Percentiles rank a stretch among this genome's conserved stretches.
Evolutionary conservation across 2,113 vertebrate species (phyloP).

Genomic region (Heliornis fulica): DNA sequence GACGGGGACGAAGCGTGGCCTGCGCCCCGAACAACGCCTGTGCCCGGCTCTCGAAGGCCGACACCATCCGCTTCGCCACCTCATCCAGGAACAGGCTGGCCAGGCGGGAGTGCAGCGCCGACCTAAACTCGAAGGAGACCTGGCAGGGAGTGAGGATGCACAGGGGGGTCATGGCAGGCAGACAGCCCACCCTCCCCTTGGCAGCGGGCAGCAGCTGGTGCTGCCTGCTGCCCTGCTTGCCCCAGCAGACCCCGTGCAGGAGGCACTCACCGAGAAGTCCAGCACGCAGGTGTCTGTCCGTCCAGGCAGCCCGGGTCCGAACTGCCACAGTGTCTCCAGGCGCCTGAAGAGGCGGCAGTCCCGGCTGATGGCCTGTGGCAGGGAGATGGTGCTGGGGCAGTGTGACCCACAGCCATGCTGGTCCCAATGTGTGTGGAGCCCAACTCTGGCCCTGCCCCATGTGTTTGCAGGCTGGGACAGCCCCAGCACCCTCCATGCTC

Average conservation of each 20-base stretch:
- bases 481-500: neutral
- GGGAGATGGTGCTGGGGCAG: neutral
- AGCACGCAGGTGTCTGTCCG: slow-evolving; percentile 66
- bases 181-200: neutral
- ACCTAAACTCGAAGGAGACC: slow-evolving; percentile 81
- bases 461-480: neutral
- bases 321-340: slow-evolving; percentile 79
- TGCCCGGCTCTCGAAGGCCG: slow-evolving; percentile 73
- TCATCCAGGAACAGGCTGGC: slow-evolving; percentile 74
- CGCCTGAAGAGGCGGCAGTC: slow-evolving; percentile 78
- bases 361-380: slow-evolving; percentile 74
- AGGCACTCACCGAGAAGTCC: slow-evolving; percentile 73
- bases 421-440: too few species aligned
- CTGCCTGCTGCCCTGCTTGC: neutral
- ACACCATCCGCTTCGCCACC: slow-evolving; percentile 79
- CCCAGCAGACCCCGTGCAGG: too few species aligned
- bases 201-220: too few species aligned
- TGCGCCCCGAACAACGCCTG: slow-evolving; percentile 43
- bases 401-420: neutral
- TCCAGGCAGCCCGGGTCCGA: slow-evolving; percentile 60
- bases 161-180: neutral
- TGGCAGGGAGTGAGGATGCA: neutral
- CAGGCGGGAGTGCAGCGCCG: slow-evolving; percentile 73
- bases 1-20: neutral
- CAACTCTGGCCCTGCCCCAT: neutral